Percentiles rank a stretch among this genome's conserved stretches.
Conservation (phyloP, 2,888 invertebrate species). For the Acleris emargana region DNA sequence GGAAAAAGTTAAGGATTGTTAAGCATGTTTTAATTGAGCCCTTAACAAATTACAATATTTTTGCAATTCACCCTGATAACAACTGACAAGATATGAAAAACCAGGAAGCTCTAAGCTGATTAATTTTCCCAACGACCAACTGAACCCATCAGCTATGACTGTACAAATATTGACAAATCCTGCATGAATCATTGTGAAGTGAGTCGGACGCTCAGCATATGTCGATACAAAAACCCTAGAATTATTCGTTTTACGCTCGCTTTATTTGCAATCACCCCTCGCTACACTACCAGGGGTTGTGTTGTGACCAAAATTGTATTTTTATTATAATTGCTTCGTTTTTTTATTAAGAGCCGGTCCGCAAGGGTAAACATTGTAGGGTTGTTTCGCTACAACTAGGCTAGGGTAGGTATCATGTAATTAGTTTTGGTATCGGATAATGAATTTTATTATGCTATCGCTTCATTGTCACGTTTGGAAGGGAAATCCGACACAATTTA, state of each 20-base stretch:
- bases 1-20: too few species aligned
- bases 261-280: constrained; percentile 78
- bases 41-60: too few species aligned
- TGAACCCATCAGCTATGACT: constrained; percentile 7
- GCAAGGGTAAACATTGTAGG: constrained; percentile 73
- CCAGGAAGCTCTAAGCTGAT: neutral
- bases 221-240: constrained; percentile 38
- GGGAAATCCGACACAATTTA: constrained; percentile 13
- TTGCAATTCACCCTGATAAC: too few species aligned
- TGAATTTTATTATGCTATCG: constrained; percentile 19
- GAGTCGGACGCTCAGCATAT: constrained; percentile 37
- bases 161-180: constrained; percentile 24
- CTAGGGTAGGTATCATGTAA: constrained; percentile 57
- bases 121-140: neutral
- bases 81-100: too few species aligned
- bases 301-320: constrained; percentile 82
- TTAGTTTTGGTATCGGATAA: constrained; percentile 55
- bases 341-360: constrained; percentile 65
- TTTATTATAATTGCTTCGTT: constrained; percentile 80
- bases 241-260: constrained; percentile 66
- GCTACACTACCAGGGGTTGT: constrained; percentile 66
- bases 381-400: constrained; percentile 58
- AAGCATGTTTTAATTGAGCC: too few species aligned
- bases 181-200: constrained; percentile 23
- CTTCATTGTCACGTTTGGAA: constrained; percentile 14